phyloP scores from a whole-genome alignment of 2,797 vertebrate genomes.

The Malurus leucopterus region DNA sequence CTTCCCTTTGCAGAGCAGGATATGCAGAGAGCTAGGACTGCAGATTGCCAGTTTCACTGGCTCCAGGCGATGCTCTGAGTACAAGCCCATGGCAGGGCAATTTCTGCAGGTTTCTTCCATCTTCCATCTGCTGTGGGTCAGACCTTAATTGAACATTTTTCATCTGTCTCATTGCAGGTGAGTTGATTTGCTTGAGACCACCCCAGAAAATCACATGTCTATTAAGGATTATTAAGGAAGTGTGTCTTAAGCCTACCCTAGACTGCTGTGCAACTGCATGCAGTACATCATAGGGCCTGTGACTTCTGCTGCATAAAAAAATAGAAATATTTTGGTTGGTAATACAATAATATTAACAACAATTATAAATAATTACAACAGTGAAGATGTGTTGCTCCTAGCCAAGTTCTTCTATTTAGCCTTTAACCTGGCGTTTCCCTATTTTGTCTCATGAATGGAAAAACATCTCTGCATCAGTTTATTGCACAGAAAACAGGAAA shows the following conservation, averaged over 20 bases:
- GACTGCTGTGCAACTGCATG: neutral
- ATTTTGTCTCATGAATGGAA: neutral
- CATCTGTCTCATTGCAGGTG: neutral
- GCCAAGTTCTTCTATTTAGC: neutral
- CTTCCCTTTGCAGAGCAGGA: neutral
- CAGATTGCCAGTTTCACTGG: rapidly evolving
- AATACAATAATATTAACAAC: neutral
- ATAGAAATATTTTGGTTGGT: neutral
- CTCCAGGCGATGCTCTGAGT: neutral
- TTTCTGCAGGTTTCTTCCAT: neutral
- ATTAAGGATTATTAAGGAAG: neutral
- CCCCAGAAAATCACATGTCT: neutral
- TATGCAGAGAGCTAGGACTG: neutral
- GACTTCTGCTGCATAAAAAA: neutral
- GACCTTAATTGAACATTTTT: neutral
- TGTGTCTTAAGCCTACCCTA: neutral
- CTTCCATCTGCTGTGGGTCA: neutral
- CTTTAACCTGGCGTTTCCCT: neutral
- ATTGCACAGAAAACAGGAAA: slow-evolving; percentile 2
- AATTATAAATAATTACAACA: neutral
- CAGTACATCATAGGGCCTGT: neutral
- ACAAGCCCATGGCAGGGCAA: neutral
- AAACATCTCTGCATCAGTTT: neutral
- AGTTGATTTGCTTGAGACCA: neutral
- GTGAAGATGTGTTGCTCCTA: neutral